Conservation (phyloP, 2,113 vertebrate genomes). For the Monarcha castaneiventris region DNA sequence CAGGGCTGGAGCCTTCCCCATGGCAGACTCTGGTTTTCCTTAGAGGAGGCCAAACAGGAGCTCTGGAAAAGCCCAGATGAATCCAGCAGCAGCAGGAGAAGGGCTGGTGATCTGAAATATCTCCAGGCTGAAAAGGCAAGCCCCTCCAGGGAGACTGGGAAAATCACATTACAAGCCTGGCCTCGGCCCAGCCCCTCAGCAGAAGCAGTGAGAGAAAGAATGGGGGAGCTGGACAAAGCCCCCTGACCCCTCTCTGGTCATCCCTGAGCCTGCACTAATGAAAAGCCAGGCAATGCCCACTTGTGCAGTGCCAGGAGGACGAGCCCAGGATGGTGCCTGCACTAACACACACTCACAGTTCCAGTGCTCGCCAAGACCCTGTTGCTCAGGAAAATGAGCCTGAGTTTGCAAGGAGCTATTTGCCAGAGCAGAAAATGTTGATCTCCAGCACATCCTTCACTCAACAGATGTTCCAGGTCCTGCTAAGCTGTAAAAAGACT, state of each 20-base stretch:
- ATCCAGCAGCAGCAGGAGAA: not conserved
- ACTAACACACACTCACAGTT: not conserved
- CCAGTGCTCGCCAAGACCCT: not conserved
- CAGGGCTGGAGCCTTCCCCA: not conserved
- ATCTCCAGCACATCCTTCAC: not conserved
- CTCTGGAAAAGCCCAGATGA: not conserved
- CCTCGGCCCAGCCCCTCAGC: not conserved
- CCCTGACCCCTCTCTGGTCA: not conserved
- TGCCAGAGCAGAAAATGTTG: not conserved
- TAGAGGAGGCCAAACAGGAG: not conserved
- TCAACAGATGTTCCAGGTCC: not conserved
- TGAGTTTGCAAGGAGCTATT: not conserved
- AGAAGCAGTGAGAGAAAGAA: rapidly evolving
- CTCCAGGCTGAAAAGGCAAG: not conserved
- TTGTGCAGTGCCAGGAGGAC: not conserved
- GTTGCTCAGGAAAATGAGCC: not conserved
- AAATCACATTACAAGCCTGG: not conserved
- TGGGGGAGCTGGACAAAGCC: not conserved
- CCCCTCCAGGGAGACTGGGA: not conserved
- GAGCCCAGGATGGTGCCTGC: not conserved
- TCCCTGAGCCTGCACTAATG: not conserved
- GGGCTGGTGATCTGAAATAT: not conserved
- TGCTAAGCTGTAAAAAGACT: not conserved
- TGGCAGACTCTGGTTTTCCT: not conserved
- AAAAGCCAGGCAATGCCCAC: not conserved